Base-by-base conservation (phyloP, 2,888 invertebrate genomes). In the Drosophila fulvimacula region DNA sequence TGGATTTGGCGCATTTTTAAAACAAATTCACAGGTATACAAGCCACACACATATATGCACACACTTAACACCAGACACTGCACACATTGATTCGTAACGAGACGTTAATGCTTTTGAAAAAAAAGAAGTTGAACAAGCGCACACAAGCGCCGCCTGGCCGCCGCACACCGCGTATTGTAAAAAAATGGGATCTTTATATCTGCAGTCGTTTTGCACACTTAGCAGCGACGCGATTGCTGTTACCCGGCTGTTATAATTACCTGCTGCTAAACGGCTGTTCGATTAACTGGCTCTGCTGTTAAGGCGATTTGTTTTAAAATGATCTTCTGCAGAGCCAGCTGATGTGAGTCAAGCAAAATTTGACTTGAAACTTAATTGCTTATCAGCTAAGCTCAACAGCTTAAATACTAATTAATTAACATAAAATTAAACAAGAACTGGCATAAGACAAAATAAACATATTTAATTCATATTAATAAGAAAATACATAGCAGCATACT, bases 1-100 rank as follows among this genome's bases (percentile, higher is more conserved):
- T 61, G 75, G 65, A 55, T 73, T 80, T 80, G 79, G 72, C 83
- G 80, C 80, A 80, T 76, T 80, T 80, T 80, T 65, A 64, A 56
- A 44, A 70, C 39, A 69, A 68, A 73, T 59, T 67, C 58, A 61
- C 69, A 69, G 42, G 19, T 38, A 59, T 27, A 61, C 36, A 56
- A n/a, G 24, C 32, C 44, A 49, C 21, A 44, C 19, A 48, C 21
- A 46, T 48, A 13, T 51, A 51, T 10, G n/a, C 19, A 24, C 58
- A 58, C 30, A 30, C 34, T 46, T 36, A 21, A 21, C 36, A 48
- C 32, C 30, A 48, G n/a, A 27, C 66, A 66, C 51, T 62, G 15
- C 62, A 58, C 36, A 27, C 44, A 58, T 49, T 44, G n/a, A 59
- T 56, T 70, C 59, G 36, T 57, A 52, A n/a, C 30, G 51, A 60